Evolutionary conservation across 2,888 invertebrate species (phyloP).

Genomic region (Alcis repandata): DNA sequence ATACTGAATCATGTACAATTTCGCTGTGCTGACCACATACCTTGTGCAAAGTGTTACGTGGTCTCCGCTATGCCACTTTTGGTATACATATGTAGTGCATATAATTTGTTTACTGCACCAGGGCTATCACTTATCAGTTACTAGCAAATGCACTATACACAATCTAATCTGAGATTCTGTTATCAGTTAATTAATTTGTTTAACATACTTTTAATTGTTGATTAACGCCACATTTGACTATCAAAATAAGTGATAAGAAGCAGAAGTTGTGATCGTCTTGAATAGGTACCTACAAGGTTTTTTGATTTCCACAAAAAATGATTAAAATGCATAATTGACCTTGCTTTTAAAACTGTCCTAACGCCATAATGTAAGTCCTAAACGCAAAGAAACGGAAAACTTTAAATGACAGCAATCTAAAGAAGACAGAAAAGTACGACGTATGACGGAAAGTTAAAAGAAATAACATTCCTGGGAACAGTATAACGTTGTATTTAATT

Average conservation of each 20-base stretch:
- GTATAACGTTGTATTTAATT: conserved; percentile 17
- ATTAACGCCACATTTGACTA: conserved; percentile 35
- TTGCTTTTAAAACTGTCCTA: neutral
- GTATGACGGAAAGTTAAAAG: neutral
- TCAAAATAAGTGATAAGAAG: conserved; percentile 40
- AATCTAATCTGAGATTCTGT: conserved; percentile 43
- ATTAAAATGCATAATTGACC: neutral
- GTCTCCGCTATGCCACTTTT: conserved; percentile 46
- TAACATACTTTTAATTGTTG: conserved; percentile 48
- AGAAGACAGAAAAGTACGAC: neutral
- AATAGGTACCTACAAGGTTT: neutral
- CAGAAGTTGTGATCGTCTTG: neutral
- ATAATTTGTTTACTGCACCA: conserved; percentile 37
- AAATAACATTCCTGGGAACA: neutral
- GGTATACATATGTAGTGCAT: conserved; percentile 36
- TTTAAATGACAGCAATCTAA: neutral
- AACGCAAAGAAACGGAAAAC: conserved; percentile 2
- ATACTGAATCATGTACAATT: neutral
- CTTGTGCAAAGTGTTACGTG: conserved; percentile 60
- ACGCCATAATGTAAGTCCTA: neutral
- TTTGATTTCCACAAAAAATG: neutral
- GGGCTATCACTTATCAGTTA: conserved; percentile 50
- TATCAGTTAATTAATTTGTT: conserved; percentile 47
- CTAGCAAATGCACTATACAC: conserved; percentile 42
- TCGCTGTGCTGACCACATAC: conserved; percentile 68